Evolutionary conservation across 2,888 invertebrate species (phyloP).

Genomic region (Zaprionus obscuricornis): DNA sequence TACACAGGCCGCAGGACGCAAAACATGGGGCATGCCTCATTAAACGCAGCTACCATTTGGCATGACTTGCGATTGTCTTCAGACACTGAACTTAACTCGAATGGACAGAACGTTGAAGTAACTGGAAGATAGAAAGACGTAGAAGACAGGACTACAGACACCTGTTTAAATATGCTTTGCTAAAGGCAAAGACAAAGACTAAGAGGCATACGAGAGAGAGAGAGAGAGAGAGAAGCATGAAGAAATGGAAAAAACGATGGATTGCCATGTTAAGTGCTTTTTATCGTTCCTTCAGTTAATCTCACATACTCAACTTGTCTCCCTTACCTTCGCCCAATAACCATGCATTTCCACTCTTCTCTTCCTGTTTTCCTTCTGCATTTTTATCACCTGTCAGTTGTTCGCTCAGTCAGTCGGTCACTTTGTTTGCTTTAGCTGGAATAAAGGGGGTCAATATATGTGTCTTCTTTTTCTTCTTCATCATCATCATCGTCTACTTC

Average conservation of each 20-base stretch:
- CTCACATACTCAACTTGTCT: slow-evolving; percentile 52
- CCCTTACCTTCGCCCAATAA: not conserved
- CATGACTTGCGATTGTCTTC: slow-evolving; percentile 46
- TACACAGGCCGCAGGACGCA: not conserved
- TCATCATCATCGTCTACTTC: too few relatives aligned
- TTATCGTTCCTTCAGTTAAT: slow-evolving; percentile 72
- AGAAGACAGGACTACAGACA: slow-evolving; percentile 16
- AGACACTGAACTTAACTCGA: too few relatives aligned
- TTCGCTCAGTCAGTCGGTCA: too few relatives aligned
- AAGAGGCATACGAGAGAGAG: too few relatives aligned
- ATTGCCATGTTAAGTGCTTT: slow-evolving; percentile 79
- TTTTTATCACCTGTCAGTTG: slow-evolving; percentile 76
- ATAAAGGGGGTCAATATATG: too few relatives aligned
- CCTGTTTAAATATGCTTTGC: slow-evolving; percentile 61
- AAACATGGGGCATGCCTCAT: slow-evolving; percentile 45
- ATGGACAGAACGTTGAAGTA: too few relatives aligned
- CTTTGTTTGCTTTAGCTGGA: slow-evolving; percentile 59
- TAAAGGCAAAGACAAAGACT: too few relatives aligned
- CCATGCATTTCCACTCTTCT: not conserved
- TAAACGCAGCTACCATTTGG: slow-evolving; percentile 36
- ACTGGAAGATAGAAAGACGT: slow-evolving; percentile 12
- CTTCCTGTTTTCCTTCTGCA: slow-evolving; percentile 34
- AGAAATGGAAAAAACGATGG: slow-evolving; percentile 63
- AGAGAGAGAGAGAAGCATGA: not conserved
- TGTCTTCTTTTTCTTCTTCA: too few relatives aligned